A percentile compares a stretch with the other conserved stretches of the same genome.
phyloP scores from a whole-genome alignment of 2,888 invertebrate genomes.

The Diaperis boleti region DNA sequence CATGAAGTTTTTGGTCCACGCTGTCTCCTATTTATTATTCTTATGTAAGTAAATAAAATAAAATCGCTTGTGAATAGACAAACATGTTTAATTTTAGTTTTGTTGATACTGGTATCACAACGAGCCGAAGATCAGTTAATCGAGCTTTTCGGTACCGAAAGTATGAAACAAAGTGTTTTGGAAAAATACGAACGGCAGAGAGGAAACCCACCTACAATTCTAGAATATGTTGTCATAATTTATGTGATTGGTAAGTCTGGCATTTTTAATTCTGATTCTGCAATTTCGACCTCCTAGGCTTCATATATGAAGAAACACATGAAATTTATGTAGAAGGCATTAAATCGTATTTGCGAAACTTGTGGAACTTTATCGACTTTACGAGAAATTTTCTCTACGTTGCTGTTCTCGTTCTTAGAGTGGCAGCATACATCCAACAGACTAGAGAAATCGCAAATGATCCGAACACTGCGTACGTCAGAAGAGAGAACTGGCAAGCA shows the following conservation, averaged over 20 bases:
- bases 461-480: conserved; percentile 78
- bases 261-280: no score
- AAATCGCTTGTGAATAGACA: no score
- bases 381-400: conserved; percentile 89
- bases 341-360: conserved; percentile 85
- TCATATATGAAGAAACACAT: conserved; percentile 93
- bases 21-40: conserved; percentile 94
- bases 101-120: conserved; percentile 93
- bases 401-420: conserved; percentile 75
- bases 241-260: conserved; percentile 80
- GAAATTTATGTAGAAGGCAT: conserved; percentile 92
- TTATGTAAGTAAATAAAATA: conserved; percentile 85
- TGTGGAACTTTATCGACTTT: conserved; percentile 98
- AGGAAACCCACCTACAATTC: conserved; percentile 86
- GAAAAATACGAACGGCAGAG: conserved; percentile 79
- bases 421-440: conserved; percentile 83
- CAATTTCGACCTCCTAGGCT: no score
- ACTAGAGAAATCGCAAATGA: conserved; percentile 75
- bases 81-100: conserved; percentile 74
- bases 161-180: conserved; percentile 73
- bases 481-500: conserved; percentile 89
- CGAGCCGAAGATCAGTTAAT: conserved; percentile 84
- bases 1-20: conserved; percentile 96
- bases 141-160: conserved; percentile 78
- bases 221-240: conserved; percentile 85